Evolutionary conservation across 1,140 invertebrate genomes (phyloP).

Genomic region (Orchestia grillus): DNA sequence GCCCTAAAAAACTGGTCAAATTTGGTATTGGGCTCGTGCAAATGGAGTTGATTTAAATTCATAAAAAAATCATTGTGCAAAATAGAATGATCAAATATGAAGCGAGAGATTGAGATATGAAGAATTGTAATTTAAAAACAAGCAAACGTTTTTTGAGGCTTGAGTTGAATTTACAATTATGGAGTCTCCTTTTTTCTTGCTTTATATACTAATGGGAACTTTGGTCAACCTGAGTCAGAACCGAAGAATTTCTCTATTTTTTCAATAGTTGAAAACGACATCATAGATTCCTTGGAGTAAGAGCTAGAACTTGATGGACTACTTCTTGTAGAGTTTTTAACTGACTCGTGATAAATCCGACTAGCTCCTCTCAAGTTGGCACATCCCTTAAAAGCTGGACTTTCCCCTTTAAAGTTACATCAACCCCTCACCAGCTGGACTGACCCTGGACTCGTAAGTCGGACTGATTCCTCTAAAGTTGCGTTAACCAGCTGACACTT

Average conservation of each 20-base stretch:
- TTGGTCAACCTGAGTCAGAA: not conserved
- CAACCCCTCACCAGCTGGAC: no score
- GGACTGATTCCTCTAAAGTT: no score
- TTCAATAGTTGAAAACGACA: not conserved
- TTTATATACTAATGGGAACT: not conserved
- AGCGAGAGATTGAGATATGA: not conserved
- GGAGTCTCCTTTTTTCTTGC: not conserved
- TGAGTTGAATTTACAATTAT: not conserved
- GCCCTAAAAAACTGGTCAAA: not conserved
- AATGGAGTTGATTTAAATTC: not conserved
- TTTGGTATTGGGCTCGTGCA: not conserved
- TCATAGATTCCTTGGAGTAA: not conserved
- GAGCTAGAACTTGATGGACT: not conserved
- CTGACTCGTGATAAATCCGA: not conserved
- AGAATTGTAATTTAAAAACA: not conserved
- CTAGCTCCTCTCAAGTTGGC: not conserved
- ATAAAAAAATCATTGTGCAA: not conserved
- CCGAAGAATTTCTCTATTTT: not conserved
- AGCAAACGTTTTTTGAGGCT: no score
- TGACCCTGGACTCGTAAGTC: no score
- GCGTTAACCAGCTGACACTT: no score
- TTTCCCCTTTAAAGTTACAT: no score
- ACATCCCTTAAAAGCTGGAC: no score
- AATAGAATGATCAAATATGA: not conserved
- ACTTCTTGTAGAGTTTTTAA: not conserved